Conservation (phyloP, 2,888 invertebrate species). For the Entomobrya multifasciata region DNA sequence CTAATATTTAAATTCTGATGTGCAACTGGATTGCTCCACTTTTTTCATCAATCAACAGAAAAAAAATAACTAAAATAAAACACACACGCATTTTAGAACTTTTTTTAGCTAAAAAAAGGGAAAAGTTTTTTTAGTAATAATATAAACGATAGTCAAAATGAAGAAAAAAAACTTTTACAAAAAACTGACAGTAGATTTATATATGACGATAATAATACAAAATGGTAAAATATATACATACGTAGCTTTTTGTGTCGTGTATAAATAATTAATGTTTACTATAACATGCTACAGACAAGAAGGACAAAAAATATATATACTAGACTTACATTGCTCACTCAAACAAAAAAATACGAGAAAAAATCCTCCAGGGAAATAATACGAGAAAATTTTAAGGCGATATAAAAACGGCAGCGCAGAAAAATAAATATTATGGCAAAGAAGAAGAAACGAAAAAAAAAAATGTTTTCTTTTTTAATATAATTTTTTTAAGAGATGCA, state of each 20-base stretch:
- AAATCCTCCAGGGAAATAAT: conserved; percentile 20
- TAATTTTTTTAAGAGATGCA: too few species aligned
- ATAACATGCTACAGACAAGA: not conserved
- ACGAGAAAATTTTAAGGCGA: conserved; percentile 6
- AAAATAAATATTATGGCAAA: not conserved
- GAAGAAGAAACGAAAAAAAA: not conserved
- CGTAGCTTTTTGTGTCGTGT: not conserved
- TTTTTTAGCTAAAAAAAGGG: too few species aligned
- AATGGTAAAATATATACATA: not conserved
- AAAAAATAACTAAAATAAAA: conserved; percentile 10
- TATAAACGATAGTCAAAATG: too few species aligned
- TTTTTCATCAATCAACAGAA: conserved; percentile 45
- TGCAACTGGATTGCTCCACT: conserved; percentile 70
- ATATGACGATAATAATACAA: conserved; percentile 17
- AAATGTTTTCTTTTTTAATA: too few species aligned
- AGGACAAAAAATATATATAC: conserved; percentile 21
- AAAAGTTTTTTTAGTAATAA: too few species aligned
- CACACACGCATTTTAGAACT: not conserved
- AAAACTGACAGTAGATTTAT: conserved; percentile 38
- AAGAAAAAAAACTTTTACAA: too few species aligned
- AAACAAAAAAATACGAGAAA: conserved; percentile 21
- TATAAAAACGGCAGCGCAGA: conserved; percentile 4
- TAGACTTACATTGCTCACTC: conserved; percentile 37
- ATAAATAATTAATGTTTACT: too few species aligned
- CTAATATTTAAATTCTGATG: not conserved